Evolutionary conservation across 2,113 vertebrate species (phyloP), one percentile per base, ranked within the genome.

Genomic region (Psilopsiagon aurifrons): DNA sequence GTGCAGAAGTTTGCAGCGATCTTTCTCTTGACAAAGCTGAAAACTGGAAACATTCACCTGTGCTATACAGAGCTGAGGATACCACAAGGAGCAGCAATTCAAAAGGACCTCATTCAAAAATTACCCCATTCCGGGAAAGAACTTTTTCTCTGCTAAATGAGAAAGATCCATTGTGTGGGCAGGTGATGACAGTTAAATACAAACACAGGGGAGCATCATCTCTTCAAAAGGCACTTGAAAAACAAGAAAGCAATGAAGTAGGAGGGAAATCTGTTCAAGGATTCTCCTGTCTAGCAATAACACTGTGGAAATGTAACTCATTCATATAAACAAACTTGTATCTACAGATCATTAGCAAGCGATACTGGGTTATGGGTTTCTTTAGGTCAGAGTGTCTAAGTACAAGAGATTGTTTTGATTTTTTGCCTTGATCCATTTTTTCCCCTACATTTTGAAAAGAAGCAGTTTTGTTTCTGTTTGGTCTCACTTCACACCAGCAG

Each of bases 321-420:
- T n/a, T 41, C 22, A 23, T 19, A 13, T 4, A 17, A 76, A 47
- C 13, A 44, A 7, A 6, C 13, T 9, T 14, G 17, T 35, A 41
- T 15, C 23, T 49, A 8, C 28, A 47, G 41, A 35, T 4, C n/a
- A 15, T 11, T 49, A 8, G 14, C 47, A 23, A 73, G 43, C 5
- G 1, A 3, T 10, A 22, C 20, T 44, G 6, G 9, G 3, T 5
- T 57, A 9, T 0, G 15, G 22, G 54, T 25, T 28, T 69, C 54
- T 18, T 74, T 14, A 41, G 23, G 16, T 6, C n/a, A 22, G 31
- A 37, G 6, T 5, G 11, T 19, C 17, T 62, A 27, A 54, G 11
- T 77, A 9, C 64, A 51, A 4, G n/a, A 43, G 7, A n/a, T 47
- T 13, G 16, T 4, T 29, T 37, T 23, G 29, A 33, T 1, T 20